A percentile compares a stretch with the other conserved stretches of the same genome.
Conservation (phyloP, 2,888 invertebrate species). For the Drosophila mimica region DNA sequence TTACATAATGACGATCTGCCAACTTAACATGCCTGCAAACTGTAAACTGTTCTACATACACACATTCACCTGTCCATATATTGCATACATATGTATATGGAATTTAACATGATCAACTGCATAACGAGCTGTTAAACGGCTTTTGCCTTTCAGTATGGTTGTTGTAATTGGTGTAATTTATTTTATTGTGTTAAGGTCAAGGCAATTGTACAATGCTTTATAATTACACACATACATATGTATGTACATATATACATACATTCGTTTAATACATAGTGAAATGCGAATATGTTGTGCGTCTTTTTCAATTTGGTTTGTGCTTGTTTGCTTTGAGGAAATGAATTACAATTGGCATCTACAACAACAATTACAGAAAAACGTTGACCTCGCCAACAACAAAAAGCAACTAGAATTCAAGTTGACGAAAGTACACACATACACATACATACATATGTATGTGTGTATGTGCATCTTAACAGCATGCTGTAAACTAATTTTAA, state of each 20-base stretch:
- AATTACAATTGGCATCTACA: slow-evolving; percentile 59
- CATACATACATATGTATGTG: neutral
- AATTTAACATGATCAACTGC: slow-evolving; percentile 41
- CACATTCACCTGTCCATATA: neutral
- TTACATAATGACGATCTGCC: slow-evolving; percentile 5
- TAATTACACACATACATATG: slow-evolving; percentile 60
- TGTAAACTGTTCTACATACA: slow-evolving; percentile 17
- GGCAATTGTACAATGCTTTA: slow-evolving; percentile 74
- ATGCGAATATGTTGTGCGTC: slow-evolving; percentile 39
- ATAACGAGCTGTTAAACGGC: slow-evolving; percentile 57
- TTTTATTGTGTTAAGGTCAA: slow-evolving; percentile 83
- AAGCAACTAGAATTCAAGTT: slow-evolving; percentile 1
- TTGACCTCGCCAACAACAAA: slow-evolving; percentile 51
- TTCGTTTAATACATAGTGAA: slow-evolving; percentile 19
- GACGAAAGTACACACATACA: slow-evolving; percentile 1
- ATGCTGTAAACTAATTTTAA: slow-evolving; percentile 5
- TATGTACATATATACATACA: slow-evolving; percentile 37
- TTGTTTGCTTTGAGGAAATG: slow-evolving; percentile 69
- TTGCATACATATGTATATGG: slow-evolving; percentile 1
- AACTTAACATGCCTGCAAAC: slow-evolving; percentile 26
- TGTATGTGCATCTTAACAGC: slow-evolving; percentile 23
- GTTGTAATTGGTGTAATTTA: slow-evolving; percentile 68
- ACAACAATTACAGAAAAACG: slow-evolving; percentile 32
- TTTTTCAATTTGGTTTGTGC: slow-evolving; percentile 21
- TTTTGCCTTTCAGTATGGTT: slow-evolving; percentile 46